Evolutionary conservation across 2,888 invertebrate genomes (phyloP).

Genomic region (Cistogaster globosa): DNA sequence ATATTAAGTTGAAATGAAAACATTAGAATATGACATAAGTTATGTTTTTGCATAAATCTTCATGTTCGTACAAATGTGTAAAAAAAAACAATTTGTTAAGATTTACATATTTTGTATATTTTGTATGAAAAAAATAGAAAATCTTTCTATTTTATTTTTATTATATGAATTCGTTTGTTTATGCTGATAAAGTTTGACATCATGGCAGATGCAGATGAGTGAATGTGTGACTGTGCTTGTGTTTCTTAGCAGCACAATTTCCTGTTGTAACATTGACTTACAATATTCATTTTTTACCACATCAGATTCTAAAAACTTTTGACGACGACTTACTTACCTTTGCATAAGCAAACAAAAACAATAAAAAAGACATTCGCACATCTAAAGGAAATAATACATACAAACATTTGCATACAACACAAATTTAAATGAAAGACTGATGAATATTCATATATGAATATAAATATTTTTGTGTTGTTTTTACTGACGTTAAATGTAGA

Average conservation of each 20-base stretch:
- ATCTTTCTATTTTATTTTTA: conserved; percentile 3
- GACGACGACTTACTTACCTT: conserved; percentile 41
- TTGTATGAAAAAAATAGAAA: neutral
- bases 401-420: neutral
- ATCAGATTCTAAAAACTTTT: conserved; percentile 33
- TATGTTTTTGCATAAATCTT: conserved; percentile 67
- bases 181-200: conserved; percentile 61
- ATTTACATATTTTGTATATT: conserved; percentile 54
- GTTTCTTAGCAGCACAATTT: conserved; percentile 49
- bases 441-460: conserved; percentile 38
- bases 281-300: conserved; percentile 55
- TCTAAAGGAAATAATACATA: conserved; percentile 9
- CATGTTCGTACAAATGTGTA: conserved; percentile 15
- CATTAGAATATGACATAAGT: conserved; percentile 49
- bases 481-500: conserved; percentile 19
- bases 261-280: conserved; percentile 69
- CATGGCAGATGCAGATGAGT: conserved; percentile 4
- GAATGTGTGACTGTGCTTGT: neutral
- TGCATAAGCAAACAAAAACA: conserved; percentile 9
- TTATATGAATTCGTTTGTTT: conserved; percentile 36
- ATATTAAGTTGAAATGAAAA: conserved; percentile 19
- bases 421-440: neutral
- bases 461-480: neutral
- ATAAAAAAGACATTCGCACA: conserved; percentile 20
- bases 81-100: conserved; percentile 53